Percentiles rank a stretch among this genome's conserved stretches.
These are phyloP conservation scores for Azorinus chamasolen DNA, from an alignment of 2,888 invertebrate species.

Conservation along the genomic window DNA sequence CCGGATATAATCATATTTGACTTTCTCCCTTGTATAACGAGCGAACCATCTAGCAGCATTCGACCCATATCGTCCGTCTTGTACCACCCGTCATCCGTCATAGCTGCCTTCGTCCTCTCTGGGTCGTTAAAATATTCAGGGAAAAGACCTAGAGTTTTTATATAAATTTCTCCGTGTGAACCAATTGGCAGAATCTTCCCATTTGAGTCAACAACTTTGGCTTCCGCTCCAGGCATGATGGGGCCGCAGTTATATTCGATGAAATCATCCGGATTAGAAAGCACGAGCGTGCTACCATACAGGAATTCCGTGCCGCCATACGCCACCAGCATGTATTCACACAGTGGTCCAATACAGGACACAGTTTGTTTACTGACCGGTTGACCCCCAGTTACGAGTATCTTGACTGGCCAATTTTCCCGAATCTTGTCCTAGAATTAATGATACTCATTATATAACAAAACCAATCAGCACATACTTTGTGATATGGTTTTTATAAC, in stretches of 20 bases:
- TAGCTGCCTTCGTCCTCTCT: conserved; percentile 19
- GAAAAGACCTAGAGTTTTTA: conserved; percentile 19
- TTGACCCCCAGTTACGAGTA: not conserved
- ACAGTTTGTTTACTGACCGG: not conserved
- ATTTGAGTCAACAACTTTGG: conserved; percentile 32
- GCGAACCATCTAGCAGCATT: conserved; percentile 23
- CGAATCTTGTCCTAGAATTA: too few species aligned
- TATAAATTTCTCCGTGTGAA: conserved; percentile 36
- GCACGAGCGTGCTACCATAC: not conserved
- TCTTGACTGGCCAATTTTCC: not conserved
- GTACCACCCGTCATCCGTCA: conserved; percentile 44
- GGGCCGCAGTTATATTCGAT: conserved; percentile 22
- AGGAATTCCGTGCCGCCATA: conserved; percentile 38
- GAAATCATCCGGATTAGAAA: conserved; percentile 9
- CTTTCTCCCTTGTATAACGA: conserved; percentile 43
- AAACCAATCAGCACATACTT: too few species aligned
- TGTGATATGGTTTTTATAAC: too few species aligned
- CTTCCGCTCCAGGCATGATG: conserved; percentile 22
- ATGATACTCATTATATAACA: too few species aligned
- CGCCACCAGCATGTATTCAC: not conserved
- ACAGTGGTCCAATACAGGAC: not conserved
- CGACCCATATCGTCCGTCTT: conserved; percentile 47
- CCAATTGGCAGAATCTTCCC: conserved; percentile 21
- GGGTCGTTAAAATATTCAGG: conserved; percentile 46
- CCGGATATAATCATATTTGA: too few species aligned